A percentile compares a stretch with the other conserved stretches of the same genome.
Conservation (phyloP, 2,797 vertebrate species). For the Oreortyx pictus region DNA sequence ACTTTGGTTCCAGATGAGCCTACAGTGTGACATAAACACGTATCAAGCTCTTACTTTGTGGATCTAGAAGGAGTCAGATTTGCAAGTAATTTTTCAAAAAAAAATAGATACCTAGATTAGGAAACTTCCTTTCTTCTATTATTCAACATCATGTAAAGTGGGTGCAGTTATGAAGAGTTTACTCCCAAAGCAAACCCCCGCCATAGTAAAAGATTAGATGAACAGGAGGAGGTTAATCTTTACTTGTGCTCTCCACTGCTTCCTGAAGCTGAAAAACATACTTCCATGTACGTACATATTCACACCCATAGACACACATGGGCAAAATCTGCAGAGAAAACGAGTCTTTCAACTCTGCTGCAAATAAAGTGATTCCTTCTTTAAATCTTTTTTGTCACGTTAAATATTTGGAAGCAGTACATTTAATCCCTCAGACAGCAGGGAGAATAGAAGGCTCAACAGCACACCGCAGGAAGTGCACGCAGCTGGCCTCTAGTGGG, state of each 20-base stretch:
- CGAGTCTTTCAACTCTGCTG: background rate
- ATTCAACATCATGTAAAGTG: background rate
- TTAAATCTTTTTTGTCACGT: background rate
- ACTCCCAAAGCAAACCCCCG: background rate
- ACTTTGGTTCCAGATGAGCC: background rate
- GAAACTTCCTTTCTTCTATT: background rate
- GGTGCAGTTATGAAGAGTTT: background rate
- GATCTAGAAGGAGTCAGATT: background rate
- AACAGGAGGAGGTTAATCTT: background rate
- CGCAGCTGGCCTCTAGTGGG: background rate
- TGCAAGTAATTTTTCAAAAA: background rate
- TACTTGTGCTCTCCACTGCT: background rate
- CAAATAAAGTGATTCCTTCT: background rate
- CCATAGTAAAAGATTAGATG: background rate
- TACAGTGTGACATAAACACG: background rate
- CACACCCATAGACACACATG: background rate
- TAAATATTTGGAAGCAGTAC: background rate
- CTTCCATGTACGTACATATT: fast-evolving
- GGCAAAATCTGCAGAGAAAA: background rate
- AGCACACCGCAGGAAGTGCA: background rate
- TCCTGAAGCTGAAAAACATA: background rate
- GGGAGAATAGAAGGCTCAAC: background rate
- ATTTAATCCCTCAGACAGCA: background rate
- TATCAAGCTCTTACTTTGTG: background rate
- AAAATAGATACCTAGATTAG: fast-evolving